A percentile compares a stretch with the other conserved stretches of the same genome.
Evolutionary conservation across 2,888 invertebrate species (phyloP).

Genomic region (Podabrus alpinus): DNA sequence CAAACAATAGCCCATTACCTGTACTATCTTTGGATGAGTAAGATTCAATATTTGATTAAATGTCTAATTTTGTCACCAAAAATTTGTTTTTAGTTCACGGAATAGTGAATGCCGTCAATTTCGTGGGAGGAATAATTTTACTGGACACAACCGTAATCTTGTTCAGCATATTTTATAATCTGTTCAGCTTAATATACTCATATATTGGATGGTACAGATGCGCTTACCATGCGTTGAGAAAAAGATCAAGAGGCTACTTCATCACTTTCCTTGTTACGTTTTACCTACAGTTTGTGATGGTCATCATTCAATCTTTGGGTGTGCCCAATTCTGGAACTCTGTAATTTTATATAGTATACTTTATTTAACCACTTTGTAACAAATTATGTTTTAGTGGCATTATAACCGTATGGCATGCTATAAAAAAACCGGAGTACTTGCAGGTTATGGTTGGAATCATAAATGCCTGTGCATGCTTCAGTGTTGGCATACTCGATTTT

Average conservation of each 20-base stretch:
- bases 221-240: neutral
- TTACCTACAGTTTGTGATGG: neutral
- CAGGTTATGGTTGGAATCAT: neutral
- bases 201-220: neutral
- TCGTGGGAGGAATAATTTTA: neutral
- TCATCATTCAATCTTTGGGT: neutral
- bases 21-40: neutral
- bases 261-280: neutral
- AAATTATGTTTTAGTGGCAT: neutral
- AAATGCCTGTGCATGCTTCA: neutral
- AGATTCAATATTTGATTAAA: neutral
- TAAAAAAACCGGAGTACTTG: neutral
- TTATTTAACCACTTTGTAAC: neutral
- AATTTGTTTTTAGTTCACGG: neutral
- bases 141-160: neutral
- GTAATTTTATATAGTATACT: neutral
- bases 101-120: neutral
- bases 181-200: neutral
- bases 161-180: neutral
- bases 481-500: neutral
- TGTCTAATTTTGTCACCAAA: neutral
- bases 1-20: neutral
- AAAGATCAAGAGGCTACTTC: neutral
- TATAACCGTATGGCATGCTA: neutral
- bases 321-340: neutral